Conservation (phyloP, 2,888 invertebrate genomes). For the Petrolisthes cinctipes region DNA sequence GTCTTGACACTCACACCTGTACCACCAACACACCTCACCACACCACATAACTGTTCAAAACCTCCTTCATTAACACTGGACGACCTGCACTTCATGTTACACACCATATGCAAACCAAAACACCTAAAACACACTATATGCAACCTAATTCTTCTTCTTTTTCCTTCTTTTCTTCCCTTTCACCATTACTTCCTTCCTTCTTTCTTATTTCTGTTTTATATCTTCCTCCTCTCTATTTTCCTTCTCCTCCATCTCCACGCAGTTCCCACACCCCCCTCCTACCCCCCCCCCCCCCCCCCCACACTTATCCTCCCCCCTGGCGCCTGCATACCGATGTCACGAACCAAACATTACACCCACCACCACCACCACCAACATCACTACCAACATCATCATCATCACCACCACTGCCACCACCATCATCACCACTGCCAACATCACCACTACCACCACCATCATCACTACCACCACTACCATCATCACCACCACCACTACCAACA, state of each 20-base stretch:
- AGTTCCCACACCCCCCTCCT: neutral
- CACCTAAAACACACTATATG: no score
- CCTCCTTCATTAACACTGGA: no score
- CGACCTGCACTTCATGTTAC: no score
- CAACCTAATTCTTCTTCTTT: no score
- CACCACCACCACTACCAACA: no score
- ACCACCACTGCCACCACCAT: neutral
- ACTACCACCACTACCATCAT: neutral
- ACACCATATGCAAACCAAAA: no score
- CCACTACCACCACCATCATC: neutral
- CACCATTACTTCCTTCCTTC: neutral
- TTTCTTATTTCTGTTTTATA: neutral
- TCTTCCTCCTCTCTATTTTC: neutral
- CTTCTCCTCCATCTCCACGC: neutral
- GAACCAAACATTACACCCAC: neutral
- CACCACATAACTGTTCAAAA: no score
- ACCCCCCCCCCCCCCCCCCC: neutral
- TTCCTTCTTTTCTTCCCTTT: no score
- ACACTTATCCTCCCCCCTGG: neutral
- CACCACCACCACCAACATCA: neutral
- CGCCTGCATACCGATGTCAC: neutral
- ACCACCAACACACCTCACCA: neutral
- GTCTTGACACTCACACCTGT: neutral
- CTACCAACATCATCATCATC: neutral
- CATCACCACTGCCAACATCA: no score